A percentile compares a stretch with the other conserved stretches of the same genome.
phyloP scores from a whole-genome alignment of 2,797 vertebrate species.

The Bovichtus diacanthus region DNA sequence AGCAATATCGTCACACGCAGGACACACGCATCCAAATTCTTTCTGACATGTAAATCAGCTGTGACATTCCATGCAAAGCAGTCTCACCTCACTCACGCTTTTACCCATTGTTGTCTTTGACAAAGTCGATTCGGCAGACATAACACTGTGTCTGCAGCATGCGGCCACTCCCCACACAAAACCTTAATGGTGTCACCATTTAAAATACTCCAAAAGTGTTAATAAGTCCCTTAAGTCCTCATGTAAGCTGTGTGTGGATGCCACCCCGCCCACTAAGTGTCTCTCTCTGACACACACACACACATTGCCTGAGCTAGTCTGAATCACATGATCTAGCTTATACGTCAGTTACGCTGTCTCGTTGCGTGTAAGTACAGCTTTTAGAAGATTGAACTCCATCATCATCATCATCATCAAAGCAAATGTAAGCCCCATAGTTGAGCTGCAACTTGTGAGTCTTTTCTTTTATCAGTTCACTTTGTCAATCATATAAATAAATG shows the following conservation, averaged over 20 bases:
- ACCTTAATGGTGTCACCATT: constrained; percentile 12
- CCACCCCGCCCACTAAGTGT: constrained; percentile 8
- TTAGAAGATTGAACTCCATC: constrained; percentile 5
- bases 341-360: constrained; percentile 40
- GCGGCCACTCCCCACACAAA: constrained; percentile 7
- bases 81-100: constrained; percentile 34
- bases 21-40: constrained; percentile 38
- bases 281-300: constrained; percentile 6
- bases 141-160: constrained; percentile 12
- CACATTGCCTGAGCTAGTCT: constrained; percentile 48
- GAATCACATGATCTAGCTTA: constrained; percentile 69
- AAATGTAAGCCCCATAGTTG: too few relatives aligned
- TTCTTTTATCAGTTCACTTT: too few relatives aligned
- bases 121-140: constrained; percentile 16
- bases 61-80: constrained; percentile 55
- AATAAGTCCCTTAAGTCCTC: constrained; percentile 31
- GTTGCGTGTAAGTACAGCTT: constrained; percentile 26
- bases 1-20: not conserved
- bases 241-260: constrained; percentile 13
- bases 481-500: too few relatives aligned
- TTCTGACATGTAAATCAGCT: constrained; percentile 62
- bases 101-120: constrained; percentile 11
- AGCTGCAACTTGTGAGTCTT: too few relatives aligned
- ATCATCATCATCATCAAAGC: too few relatives aligned
- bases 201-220: constrained; percentile 33